Evolutionary conservation across 2,888 invertebrate genomes (phyloP), one percentile per base, ranked within the genome.

Genomic region (Lobophora halterata): DNA sequence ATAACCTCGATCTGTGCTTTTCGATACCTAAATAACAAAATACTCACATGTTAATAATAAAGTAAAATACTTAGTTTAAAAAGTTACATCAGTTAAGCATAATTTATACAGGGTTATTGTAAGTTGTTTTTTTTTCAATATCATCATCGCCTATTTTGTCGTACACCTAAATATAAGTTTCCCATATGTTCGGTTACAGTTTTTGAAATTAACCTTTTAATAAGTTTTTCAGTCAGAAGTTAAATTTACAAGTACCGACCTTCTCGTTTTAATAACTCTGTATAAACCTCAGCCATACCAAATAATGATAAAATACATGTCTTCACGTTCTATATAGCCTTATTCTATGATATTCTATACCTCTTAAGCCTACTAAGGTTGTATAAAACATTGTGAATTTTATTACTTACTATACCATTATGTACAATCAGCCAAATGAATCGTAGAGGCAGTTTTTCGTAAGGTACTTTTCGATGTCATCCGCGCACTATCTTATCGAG

Each of bases 51-150:
- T 56, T 47, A 60, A 60, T 70, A 71, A 67, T 71, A 73, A 79
- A 78, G 69, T 72, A 56, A 63, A 79, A 79, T 85, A n/a, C n/a
- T n/a, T n/a, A 82, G 79, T 70, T 71, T 68, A 71, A 72, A n/a
- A 71, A 68, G 46, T 61, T 75, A 78, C 70, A 77, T 79, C 77
- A 72, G 64, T 83, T n/a, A 83, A 81, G 85, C 81, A 85, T 86
- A 83, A 85, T 85, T 83, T 85, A 82, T 85, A 83, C 86, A 85
- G 86, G 85, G 85, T 85, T 86, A 83, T 81, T 80, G 79, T 75
- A 74, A 76, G 70, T 69, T 65, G 61, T 61, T 62, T 66, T 61
- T 24, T 33, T 34, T 52, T 47, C 42, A 50, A 43, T 48, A 42
- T 43, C 38, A 33, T 41, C 46, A 38, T 40, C 38, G 35, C 41